Conservation (phyloP, 2,888 invertebrate genomes). For the Scaptomyza tumidula region DNA sequence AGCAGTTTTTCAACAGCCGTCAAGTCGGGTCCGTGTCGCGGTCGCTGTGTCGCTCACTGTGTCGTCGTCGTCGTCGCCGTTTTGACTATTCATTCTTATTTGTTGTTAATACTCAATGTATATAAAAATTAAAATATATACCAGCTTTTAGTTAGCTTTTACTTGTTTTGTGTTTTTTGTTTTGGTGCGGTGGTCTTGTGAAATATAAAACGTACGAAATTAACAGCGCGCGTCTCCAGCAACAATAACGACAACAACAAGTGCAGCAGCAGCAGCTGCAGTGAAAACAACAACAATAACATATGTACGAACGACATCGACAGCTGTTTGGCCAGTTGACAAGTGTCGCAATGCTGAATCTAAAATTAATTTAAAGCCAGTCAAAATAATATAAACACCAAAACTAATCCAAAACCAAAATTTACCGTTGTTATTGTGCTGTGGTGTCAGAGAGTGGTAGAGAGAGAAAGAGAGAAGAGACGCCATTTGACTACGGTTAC, state of each 20-base stretch:
- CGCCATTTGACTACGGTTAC: conserved; percentile 36
- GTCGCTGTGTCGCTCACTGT: conserved; percentile 47
- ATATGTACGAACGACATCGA: conserved; percentile 57
- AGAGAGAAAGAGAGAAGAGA: conserved; percentile 16
- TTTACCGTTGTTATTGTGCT: conserved; percentile 37
- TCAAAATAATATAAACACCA: conserved; percentile 21
- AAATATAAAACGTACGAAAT: conserved; percentile 21
- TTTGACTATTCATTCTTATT: conserved; percentile 48
- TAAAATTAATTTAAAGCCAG: conserved; percentile 25
- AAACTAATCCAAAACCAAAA: conserved; percentile 21
- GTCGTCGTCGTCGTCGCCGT: conserved; percentile 42
- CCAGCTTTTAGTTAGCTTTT: conserved; percentile 8
- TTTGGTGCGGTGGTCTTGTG: conserved; percentile 23
- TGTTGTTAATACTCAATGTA: conserved; percentile 35
- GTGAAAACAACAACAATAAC: conserved; percentile 37
- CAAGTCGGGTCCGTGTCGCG: conserved; percentile 65
- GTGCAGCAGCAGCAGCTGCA: conserved; percentile 32
- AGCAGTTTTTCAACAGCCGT: conserved; percentile 69
- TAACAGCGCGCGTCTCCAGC: conserved; percentile 28
- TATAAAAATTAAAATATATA: conserved; percentile 6
- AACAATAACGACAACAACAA: conserved; percentile 50
- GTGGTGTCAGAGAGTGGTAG: conserved; percentile 1
- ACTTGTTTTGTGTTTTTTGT: conserved; percentile 25
- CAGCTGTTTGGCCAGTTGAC: conserved; percentile 69
- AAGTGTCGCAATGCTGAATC: conserved; percentile 32